Evolutionary conservation across 2,888 invertebrate genomes (phyloP).

Genomic region (Odontothrips loti): DNA sequence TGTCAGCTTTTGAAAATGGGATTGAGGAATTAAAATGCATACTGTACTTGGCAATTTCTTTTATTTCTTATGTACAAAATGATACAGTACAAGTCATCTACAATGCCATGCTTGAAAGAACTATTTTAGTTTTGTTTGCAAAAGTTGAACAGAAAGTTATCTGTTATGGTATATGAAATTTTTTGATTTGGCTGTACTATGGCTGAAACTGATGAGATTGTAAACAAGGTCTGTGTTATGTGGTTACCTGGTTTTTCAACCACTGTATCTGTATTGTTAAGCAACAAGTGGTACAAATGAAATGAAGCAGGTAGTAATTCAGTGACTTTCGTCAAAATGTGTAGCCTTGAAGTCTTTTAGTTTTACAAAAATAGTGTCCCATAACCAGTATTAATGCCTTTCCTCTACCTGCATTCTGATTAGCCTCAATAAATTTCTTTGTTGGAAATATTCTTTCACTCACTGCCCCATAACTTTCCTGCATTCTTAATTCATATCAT

Average conservation of each 20-base stretch:
- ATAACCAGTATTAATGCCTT: constrained; percentile 10
- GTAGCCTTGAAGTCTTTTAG: neutral
- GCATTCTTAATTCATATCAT: neutral
- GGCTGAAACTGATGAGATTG: neutral
- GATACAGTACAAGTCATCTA: constrained; percentile 23
- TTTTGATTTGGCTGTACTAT: neutral
- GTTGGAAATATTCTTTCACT: constrained; percentile 13
- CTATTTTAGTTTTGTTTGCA: constrained; percentile 7
- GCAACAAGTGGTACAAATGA: neutral
- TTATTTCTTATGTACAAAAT: constrained; percentile 23
- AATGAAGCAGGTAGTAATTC: neutral
- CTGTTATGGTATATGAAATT: neutral
- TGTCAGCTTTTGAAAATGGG: neutral
- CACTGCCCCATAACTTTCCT: constrained; percentile 11
- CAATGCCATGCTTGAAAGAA: neutral
- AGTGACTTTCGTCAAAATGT: neutral
- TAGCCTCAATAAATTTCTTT: neutral
- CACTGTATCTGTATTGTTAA: neutral
- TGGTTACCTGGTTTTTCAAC: neutral
- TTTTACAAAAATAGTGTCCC: constrained; percentile 14
- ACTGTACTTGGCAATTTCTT: neutral
- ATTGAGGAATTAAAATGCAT: neutral
- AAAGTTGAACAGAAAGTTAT: neutral
- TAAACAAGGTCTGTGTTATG: neutral
- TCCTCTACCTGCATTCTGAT: neutral